Base-by-base conservation (phyloP, 2,888 invertebrate genomes). In the Meloe dianella region DNA sequence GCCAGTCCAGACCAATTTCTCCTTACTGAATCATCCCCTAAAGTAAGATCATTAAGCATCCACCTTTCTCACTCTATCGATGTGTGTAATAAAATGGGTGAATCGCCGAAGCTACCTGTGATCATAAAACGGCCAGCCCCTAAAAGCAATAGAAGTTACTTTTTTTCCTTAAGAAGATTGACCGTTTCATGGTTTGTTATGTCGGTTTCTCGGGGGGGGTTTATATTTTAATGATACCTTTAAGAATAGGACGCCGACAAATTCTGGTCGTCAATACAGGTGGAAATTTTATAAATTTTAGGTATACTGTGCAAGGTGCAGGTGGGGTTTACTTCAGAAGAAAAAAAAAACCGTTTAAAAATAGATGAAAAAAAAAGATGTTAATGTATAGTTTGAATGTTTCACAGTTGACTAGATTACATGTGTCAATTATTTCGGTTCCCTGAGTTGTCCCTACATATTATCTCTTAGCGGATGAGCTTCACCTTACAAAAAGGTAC, bases 371-470 rank as follows among this genome's bases (percentile, higher is more conserved):
- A n/a, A 5, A 24, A 54, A 54, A 54, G 24, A 22, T 54, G 54
- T 54, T 54, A 47, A 47, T 47, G 20, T 47, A 47, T 47, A 47
- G 17, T 47, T 47, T 22, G 54, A 54, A 41, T 69, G 61, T 60
- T 74, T 75, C 69, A 77, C 75, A 77, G 70, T 65, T 77, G 79
- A 79, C 78, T 75, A 74, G 75, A 76, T 79, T 79, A 79, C 79
- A 79, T 78, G 75, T 79, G 78, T 79, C 77, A 77, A 79, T 79
- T 79, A 79, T 78, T 74, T 74, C 77, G 77, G 76, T 75, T 73
- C 77, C 71, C 62, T 72, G 71, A 71, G 68, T 73, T 75, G 77
- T 79, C 79, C 70, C 64, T 74, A 74, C 70, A 69, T 60, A 72
- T 78, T 76, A 74, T 61, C 51, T 20, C 20, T 41, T 59, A 27